Evolutionary conservation across 2,888 invertebrate genomes (phyloP), one percentile per base, ranked within the genome.

Genomic region (Drosophila rellima): DNA sequence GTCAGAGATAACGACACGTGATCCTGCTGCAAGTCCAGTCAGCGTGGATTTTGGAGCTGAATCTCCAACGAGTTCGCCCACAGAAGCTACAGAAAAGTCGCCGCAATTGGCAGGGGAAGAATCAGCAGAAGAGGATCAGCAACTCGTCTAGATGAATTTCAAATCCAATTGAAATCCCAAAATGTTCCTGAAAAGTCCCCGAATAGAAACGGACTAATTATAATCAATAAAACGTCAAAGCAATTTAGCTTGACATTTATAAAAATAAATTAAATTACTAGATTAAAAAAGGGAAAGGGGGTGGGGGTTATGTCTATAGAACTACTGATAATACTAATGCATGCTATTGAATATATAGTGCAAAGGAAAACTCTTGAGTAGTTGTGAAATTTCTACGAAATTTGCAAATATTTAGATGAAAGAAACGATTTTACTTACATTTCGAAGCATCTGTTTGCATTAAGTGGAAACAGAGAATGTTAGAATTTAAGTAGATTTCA

Each of bases 371-470:
- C 17, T 45, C 29, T 48, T 50, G 17, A 47, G 20, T 55, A 37
- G 11, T 17, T 56, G 50, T 56, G 42, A 33, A 39, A 59, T 40
- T 42, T 60, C 51, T 56, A 55, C 18, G 17, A 29, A 44, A 31
- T 35, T 63, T 63, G 56, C 48, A 68, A 62, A 54, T 55, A 45
- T 60, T 48, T 61, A 31, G 13, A 42, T 54, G 47, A 29, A 44
- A 29, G 56, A 48, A 57, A 40, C 17, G n/a, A 61, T 61, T 54
- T 84, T 92, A 92, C 92, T 92, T 92, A 92, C 92, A 92, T 91
- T 92, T 92, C 57, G 92, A 92, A 82, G 88, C 90, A 90, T 90
- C 92, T 92, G 92, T 91, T 89, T 86, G 90, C 88, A 88, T 84
- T 85, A 67, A 70, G 64, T 89, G 75, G 69, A 86, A 88, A 86